These are phyloP conservation scores for Chlorodrepanis virens DNA, from an alignment of 2,113 vertebrate genomes.

Conservation along the genomic window DNA sequence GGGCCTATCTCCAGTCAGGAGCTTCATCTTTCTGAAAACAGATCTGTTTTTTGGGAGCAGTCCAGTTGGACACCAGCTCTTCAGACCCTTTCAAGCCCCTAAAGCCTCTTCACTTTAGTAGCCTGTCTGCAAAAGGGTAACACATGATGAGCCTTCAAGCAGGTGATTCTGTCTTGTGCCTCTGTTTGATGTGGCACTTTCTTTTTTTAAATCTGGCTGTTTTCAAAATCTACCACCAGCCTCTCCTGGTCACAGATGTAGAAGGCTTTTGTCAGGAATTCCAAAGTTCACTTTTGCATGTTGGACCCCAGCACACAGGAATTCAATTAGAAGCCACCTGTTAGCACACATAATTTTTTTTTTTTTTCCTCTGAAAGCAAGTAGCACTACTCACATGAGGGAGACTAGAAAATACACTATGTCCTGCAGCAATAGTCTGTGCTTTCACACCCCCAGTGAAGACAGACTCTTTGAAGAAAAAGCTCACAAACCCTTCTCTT, in stretches of 20 bases:
- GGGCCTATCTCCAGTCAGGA: neutral
- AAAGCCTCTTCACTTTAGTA: neutral
- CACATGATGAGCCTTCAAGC: rapidly evolving
- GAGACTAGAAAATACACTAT: neutral
- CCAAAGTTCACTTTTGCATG: neutral
- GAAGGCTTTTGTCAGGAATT: neutral
- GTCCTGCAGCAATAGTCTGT: neutral
- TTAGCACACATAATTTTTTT: neutral
- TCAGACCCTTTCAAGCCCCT: neutral
- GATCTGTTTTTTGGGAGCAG: neutral
- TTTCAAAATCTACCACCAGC: neutral
- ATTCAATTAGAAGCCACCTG: neutral
- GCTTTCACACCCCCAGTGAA: neutral
- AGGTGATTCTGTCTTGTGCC: neutral
- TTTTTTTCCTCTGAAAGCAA: neutral
- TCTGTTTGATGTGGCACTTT: neutral
- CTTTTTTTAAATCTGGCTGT: neutral
- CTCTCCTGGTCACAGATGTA: neutral
- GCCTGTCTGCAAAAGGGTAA: neutral
- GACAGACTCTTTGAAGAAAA: neutral
- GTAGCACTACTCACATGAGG: neutral
- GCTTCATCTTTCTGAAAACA: neutral
- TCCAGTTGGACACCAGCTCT: neutral
- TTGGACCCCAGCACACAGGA: rapidly evolving
- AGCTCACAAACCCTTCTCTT: neutral